Evolutionary conservation across 2,888 invertebrate species (phyloP).

Genomic region (Coelogynopora nodosa): DNA sequence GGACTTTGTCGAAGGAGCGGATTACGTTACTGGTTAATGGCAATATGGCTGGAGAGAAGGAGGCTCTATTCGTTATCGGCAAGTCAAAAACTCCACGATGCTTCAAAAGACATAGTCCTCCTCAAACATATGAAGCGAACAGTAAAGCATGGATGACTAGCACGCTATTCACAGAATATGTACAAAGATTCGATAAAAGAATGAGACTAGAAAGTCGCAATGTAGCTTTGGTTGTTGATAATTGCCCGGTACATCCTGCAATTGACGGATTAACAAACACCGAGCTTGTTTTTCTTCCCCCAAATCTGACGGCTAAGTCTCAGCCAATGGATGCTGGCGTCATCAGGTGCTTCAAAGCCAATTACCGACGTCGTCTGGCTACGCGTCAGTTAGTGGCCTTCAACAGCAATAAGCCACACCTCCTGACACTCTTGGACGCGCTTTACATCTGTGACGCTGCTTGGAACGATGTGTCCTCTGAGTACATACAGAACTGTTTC

Average conservation of each 20-base stretch:
- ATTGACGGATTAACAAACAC: slow-evolving; percentile 46
- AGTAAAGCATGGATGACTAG: slow-evolving; percentile 19
- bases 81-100: slow-evolving; percentile 11
- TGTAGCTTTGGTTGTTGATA: slow-evolving; percentile 49
- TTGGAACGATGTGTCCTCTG: neutral
- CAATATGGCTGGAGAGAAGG: slow-evolving; percentile 34
- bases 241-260: slow-evolving; percentile 49
- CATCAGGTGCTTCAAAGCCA: slow-evolving; percentile 48
- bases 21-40: neutral
- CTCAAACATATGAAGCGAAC: neutral
- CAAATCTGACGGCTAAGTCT: slow-evolving; percentile 49
- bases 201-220: slow-evolving; percentile 42
- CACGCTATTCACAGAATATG: slow-evolving; percentile 49
- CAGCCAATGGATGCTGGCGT: slow-evolving; percentile 52
- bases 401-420: neutral
- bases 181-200: slow-evolving; percentile 47
- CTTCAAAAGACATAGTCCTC: neutral
- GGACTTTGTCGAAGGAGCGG: neutral
- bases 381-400: neutral
- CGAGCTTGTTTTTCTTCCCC: slow-evolving; percentile 50
- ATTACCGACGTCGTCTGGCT: neutral
- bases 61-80: slow-evolving; percentile 18
- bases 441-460: neutral
- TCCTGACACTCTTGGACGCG: neutral
- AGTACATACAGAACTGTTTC: neutral